Percentiles rank a stretch among this genome's conserved stretches.
phyloP scores from a whole-genome alignment of 2,113 vertebrate genomes.

The Paradoxurus hermaphroditus region DNA sequence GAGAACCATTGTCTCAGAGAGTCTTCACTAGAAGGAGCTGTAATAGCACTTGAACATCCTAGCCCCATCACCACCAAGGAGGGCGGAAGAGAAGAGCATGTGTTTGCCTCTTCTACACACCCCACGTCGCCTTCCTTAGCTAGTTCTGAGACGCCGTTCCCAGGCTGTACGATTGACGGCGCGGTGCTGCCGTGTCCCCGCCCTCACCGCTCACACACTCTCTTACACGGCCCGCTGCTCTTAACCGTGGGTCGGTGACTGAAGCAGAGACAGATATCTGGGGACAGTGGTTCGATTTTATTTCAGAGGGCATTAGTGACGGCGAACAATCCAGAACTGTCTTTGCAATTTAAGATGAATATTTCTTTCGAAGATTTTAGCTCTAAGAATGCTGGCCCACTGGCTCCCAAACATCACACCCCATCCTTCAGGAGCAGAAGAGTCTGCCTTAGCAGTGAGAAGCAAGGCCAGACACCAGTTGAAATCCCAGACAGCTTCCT shows the following conservation, averaged over 20 bases:
- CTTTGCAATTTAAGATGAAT: background rate
- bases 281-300: background rate
- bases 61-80: background rate
- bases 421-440: background rate
- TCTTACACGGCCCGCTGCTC: background rate
- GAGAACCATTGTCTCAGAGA: background rate
- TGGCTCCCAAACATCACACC: background rate
- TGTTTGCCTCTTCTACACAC: background rate
- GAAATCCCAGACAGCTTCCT: slow-evolving; percentile 59
- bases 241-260: background rate
- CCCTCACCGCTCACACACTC: too few relatives aligned
- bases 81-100: background rate
- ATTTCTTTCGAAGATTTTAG: background rate
- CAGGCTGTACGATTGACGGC: background rate
- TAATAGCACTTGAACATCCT: background rate
- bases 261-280: background rate
- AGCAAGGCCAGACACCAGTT: slow-evolving; percentile 43
- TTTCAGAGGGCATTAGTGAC: background rate
- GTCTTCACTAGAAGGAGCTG: background rate
- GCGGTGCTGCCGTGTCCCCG: background rate
- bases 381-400: background rate
- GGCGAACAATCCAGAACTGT: background rate
- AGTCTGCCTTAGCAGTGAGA: slow-evolving; percentile 13
- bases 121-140: background rate
- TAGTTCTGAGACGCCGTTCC: background rate